Conservation (phyloP, 2,797 vertebrate species). For the Ciconia nigra region DNA sequence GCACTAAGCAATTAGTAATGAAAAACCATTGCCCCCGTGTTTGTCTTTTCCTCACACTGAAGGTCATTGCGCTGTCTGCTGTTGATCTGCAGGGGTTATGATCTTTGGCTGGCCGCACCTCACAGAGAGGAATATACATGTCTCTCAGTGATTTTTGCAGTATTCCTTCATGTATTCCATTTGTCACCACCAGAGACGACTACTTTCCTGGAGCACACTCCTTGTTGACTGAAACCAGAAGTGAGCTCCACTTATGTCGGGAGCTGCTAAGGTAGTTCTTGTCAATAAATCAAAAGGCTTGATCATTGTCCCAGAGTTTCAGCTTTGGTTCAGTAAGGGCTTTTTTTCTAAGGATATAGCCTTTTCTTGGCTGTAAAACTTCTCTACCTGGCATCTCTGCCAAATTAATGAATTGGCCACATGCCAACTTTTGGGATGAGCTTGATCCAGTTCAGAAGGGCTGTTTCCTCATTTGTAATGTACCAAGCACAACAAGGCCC, state of each 20-base stretch:
- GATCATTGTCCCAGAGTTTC: neutral
- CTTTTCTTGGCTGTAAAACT: neutral
- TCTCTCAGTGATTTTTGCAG: neutral
- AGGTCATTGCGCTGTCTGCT: neutral
- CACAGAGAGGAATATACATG: fast-evolving
- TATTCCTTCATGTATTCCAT: neutral
- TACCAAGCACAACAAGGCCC: neutral
- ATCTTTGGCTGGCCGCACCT: neutral
- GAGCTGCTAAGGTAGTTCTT: neutral
- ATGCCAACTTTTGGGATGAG: neutral
- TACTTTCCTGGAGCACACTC: neutral
- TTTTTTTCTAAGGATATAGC: neutral
- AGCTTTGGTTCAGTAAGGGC: neutral
- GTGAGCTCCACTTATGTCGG: neutral
- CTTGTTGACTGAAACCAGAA: neutral
- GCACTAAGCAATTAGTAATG: neutral
- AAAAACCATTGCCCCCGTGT: neutral
- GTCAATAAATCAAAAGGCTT: neutral
- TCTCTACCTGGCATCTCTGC: neutral
- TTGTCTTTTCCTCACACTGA: neutral
- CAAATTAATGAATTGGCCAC: neutral
- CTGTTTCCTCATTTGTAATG: neutral
- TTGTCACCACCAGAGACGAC: neutral
- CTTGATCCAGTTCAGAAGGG: neutral
- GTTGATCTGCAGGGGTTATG: neutral